These are phyloP conservation scores for Apis laboriosa DNA, from an alignment of 1,140 invertebrate genomes.

Conservation along the genomic window DNA sequence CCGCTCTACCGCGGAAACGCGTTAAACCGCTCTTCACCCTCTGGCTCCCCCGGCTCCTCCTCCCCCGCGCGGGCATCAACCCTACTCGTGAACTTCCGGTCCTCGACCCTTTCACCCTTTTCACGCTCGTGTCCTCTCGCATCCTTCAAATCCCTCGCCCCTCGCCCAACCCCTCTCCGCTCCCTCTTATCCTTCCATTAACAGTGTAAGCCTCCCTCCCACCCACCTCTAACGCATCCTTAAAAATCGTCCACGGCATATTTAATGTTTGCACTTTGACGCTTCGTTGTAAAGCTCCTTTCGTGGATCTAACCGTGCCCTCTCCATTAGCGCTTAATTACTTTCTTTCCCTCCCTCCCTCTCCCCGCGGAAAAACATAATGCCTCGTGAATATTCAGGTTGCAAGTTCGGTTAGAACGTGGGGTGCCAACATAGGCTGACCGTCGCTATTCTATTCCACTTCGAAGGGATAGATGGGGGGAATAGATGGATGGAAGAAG, in stretches of 20 bases:
- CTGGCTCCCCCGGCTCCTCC: not conserved
- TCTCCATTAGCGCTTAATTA: conserved; percentile 63
- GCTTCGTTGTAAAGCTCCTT: conserved; percentile 49
- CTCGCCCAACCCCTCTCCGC: conserved; percentile 2
- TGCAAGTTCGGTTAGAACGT: conserved; percentile 46
- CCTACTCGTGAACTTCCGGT: conserved; percentile 64
- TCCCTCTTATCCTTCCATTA: conserved; percentile 67
- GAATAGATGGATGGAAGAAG: no score
- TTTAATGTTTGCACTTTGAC: conserved; percentile 67
- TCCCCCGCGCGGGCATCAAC: conserved; percentile 50
- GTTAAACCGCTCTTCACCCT: conserved; percentile 62
- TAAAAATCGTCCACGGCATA: conserved; percentile 67
- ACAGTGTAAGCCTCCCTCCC: conserved; percentile 55
- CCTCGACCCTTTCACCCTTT: conserved; percentile 66
- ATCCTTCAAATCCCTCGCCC: conserved; percentile 60
- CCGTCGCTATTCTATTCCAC: not conserved
- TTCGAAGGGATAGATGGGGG: not conserved
- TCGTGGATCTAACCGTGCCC: conserved; percentile 38
- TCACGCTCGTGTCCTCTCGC: conserved; percentile 64
- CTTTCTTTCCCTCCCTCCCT: not conserved
- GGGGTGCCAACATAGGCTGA: not conserved
- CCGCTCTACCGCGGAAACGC: conserved; percentile 65
- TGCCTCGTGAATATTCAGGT: conserved; percentile 57
- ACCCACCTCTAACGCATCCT: conserved; percentile 57
- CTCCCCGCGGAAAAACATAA: conserved; percentile 35